Evolutionary conservation across 2,113 vertebrate species (phyloP).

Genomic region (Romanogobio albipinnatus): DNA sequence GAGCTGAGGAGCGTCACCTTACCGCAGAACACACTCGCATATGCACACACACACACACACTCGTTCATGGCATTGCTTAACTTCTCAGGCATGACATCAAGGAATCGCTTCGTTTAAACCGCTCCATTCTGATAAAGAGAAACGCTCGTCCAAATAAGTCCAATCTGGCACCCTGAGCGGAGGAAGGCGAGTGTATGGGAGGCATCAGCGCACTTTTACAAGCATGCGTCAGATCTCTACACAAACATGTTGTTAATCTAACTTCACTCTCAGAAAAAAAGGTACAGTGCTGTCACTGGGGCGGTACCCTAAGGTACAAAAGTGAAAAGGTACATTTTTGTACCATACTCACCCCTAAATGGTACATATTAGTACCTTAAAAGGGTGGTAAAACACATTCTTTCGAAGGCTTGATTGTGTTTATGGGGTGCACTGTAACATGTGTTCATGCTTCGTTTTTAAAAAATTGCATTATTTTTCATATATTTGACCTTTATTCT

Average conservation of each 20-base stretch:
- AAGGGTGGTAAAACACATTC: too few relatives aligned
- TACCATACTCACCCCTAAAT: too few relatives aligned
- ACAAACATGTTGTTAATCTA: constrained; percentile 9
- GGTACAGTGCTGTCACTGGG: too few relatives aligned
- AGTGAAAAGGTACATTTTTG: too few relatives aligned
- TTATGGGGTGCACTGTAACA: too few relatives aligned
- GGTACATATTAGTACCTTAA: too few relatives aligned
- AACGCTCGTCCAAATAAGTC: constrained; percentile 15
- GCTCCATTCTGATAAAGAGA: constrained; percentile 38
- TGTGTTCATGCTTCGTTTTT: too few relatives aligned
- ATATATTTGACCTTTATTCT: too few relatives aligned
- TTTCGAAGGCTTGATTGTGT: too few relatives aligned
- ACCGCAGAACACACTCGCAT: background rate
- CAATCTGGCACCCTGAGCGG: constrained; percentile 49
- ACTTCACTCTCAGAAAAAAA: too few relatives aligned
- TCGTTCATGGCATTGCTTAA: constrained; percentile 17
- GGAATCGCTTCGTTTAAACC: constrained; percentile 15
- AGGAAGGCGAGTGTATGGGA: background rate
- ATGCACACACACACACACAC: background rate
- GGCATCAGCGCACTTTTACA: constrained; percentile 2
- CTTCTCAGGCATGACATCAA: constrained; percentile 42
- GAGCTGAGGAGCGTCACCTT: constrained; percentile 34
- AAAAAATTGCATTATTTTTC: too few relatives aligned
- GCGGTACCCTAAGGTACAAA: too few relatives aligned
- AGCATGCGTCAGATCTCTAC: constrained; percentile 7